Percentiles rank a stretch among this genome's conserved stretches.
phyloP scores from a whole-genome alignment of 2,113 vertebrate species.

The Hyperopisus bebe region DNA sequence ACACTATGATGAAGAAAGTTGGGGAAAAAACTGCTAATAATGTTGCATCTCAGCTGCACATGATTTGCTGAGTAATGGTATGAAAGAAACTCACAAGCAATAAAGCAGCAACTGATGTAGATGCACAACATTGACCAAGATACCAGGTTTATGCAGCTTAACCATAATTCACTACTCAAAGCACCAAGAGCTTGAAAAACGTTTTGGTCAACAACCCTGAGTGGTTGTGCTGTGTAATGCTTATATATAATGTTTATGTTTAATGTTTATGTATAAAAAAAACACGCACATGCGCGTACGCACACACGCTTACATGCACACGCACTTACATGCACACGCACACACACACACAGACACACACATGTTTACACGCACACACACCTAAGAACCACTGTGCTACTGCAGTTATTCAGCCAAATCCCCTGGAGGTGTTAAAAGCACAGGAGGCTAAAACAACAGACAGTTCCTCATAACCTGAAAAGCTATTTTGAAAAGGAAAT shows the following conservation, averaged over 20 bases:
- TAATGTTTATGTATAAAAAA: not conserved
- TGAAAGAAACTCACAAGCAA: not conserved
- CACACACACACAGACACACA: too few relatives aligned
- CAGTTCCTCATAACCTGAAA: not conserved
- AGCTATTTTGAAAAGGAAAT: not conserved
- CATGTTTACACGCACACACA: not conserved
- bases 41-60: not conserved
- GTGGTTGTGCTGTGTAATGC: not conserved
- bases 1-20: not conserved
- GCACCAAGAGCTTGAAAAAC: not conserved
- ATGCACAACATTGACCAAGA: not conserved
- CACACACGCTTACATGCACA: not conserved
- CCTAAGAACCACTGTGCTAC: not conserved
- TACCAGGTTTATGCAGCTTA: not conserved
- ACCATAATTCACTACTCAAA: not conserved
- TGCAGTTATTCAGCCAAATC: not conserved
- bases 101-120: not conserved
- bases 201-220: not conserved
- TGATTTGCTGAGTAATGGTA: not conserved
- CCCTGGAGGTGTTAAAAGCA: not conserved
- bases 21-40: not conserved
- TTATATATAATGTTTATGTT: not conserved
- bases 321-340: not conserved
- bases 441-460: not conserved
- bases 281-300: fast-evolving